phyloP scores from a whole-genome alignment of 2,888 invertebrate species.

The Osedax frankpressi region DNA sequence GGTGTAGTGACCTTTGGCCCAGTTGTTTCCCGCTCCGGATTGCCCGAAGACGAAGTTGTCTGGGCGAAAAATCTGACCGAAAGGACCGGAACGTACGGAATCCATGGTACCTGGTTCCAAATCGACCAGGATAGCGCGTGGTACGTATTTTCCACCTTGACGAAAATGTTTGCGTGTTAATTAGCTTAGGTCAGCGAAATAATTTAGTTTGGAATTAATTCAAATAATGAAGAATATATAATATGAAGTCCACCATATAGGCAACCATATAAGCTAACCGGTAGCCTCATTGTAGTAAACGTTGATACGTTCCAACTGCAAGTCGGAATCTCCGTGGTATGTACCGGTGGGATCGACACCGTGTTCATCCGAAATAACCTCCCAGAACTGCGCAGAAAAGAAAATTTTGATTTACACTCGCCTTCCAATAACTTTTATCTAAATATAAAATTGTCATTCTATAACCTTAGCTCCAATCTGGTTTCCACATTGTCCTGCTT shows the following conservation, averaged over 20 bases:
- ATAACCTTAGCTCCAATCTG: slow-evolving; percentile 33
- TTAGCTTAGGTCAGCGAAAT: no score
- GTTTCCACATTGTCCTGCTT: slow-evolving; percentile 33
- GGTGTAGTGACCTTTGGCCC: no score
- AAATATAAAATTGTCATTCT: slow-evolving; percentile 5
- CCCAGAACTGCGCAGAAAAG: slow-evolving; percentile 31
- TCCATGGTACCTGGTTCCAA: slow-evolving; percentile 94
- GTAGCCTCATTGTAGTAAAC: slow-evolving; percentile 80
- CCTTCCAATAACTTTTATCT: neutral
- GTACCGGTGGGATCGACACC: slow-evolving; percentile 37
- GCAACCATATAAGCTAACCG: slow-evolving; percentile 16
- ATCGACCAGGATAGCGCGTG: slow-evolving; percentile 80
- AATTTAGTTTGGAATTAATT: no score
- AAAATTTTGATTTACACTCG: no score
- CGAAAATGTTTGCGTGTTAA: no score
- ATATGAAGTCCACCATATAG: neutral
- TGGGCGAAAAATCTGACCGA: no score
- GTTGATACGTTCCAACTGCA: slow-evolving; percentile 47
- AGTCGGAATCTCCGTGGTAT: slow-evolving; percentile 33
- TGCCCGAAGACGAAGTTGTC: no score
- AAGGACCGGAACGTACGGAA: slow-evolving; percentile 81
- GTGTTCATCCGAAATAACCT: no score
- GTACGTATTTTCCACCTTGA: no score
- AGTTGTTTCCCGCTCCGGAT: no score
- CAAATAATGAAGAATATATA: no score